Conservation (phyloP, 2,797 vertebrate species). For the Danio jaintianensis region DNA sequence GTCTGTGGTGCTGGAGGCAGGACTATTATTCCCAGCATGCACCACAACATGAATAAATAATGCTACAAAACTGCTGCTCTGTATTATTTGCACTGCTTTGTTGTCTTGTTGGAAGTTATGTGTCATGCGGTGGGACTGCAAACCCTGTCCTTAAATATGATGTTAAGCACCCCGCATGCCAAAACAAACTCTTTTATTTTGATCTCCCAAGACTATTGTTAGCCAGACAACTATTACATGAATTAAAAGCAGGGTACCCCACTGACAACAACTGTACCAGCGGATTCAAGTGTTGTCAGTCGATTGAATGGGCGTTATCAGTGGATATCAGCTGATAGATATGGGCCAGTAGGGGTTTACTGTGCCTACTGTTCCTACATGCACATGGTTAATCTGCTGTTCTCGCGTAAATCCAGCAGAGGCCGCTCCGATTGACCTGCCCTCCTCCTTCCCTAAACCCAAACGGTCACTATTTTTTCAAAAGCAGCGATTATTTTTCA, state of each 20-base stretch:
- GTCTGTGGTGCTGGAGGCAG: neutral
- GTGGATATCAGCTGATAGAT: too few relatives aligned
- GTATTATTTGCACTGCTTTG: neutral
- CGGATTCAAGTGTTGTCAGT: too few relatives aligned
- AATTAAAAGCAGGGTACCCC: neutral
- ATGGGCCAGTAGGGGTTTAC: too few relatives aligned
- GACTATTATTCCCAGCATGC: neutral
- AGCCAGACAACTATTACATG: neutral
- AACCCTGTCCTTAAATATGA: constrained; percentile 24
- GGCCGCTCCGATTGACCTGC: too few relatives aligned
- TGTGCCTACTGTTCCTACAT: too few relatives aligned
- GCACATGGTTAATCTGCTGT: too few relatives aligned
- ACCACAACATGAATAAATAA: constrained; percentile 25
- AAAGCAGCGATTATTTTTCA: too few relatives aligned
- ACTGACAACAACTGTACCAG: neutral
- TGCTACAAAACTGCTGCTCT: neutral
- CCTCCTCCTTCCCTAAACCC: too few relatives aligned
- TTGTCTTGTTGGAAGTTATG: neutral
- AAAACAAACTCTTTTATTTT: neutral
- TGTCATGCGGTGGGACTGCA: neutral
- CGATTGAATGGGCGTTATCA: too few relatives aligned
- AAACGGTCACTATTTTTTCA: too few relatives aligned
- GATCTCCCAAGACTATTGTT: neutral
- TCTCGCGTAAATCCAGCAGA: too few relatives aligned
- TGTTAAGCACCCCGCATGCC: neutral